Base-by-base conservation (phyloP, 2,113 vertebrate species). In the Nerophis ophidion region DNA sequence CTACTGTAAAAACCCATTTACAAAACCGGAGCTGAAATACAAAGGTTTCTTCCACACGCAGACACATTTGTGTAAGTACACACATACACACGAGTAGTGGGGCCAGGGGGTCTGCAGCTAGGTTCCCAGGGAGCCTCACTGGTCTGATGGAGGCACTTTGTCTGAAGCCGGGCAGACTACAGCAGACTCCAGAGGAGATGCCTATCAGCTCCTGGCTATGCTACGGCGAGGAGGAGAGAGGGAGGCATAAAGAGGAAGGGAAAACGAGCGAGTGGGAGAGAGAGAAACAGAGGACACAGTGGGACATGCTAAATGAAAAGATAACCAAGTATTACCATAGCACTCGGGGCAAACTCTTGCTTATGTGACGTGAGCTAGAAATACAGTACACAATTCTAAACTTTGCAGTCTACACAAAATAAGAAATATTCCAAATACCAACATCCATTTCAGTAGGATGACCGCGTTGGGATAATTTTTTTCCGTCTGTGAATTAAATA, bases 171-270 rank as follows among this genome's bases (percentile, higher is more conserved):
- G 78, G 85, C 89, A 88, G 89, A 89, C 89, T 89, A 71, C 81
- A 86, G 84, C 85, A 87, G 87, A 89, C 89, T 91, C 89, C 89
- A 89, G 75, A 74, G 79, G 84, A 89, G 89, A 91, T 91, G 86
- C 88, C 87, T 91, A 91, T 91, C 89, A 89, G 88, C 84, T 83
- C 59, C 83, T 74, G 74, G 81, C 86, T 87, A 74, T 74, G 77
- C 86, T 83, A 75, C 60, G 69, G 89, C 83, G 81, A 79, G 71
- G 58, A 85, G 81, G 70, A 85, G 77, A 56, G 72, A 65, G 71
- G 40, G 70, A 65, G 74, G 48, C 72, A 68, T 70, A 63, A 66
- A 60, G 64, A 38, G 8, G 47, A 53, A 68, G 33, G 33, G 49
- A 45, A 15, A 17, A 58, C 40, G 60, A 51, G 40, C 63, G 45